Evolutionary conservation across 1,140 invertebrate genomes (phyloP).

Genomic region (Papilio polytes): DNA sequence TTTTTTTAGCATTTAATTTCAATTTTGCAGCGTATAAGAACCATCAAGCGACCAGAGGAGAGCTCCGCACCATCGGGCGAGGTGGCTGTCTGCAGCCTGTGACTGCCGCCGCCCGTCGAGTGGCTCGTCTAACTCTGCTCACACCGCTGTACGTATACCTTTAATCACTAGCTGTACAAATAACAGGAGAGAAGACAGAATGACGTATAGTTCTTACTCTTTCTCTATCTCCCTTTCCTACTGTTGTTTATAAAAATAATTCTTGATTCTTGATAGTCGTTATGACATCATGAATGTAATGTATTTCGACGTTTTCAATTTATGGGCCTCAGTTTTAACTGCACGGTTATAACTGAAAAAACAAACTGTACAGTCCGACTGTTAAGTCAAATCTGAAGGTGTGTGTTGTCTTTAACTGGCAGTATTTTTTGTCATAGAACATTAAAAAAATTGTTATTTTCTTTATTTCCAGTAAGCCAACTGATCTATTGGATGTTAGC

Average conservation of each 20-base stretch:
- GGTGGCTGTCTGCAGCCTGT: conserved; percentile 69
- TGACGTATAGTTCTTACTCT: background rate
- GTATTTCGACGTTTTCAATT: too few relatives aligned
- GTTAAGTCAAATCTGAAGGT: too few relatives aligned
- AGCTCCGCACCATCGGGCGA: conserved; percentile 67
- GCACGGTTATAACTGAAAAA: too few relatives aligned
- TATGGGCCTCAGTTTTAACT: too few relatives aligned
- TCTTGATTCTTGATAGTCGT: too few relatives aligned
- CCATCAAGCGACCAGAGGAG: conserved; percentile 62
- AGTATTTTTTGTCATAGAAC: too few relatives aligned
- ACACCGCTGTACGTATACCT: background rate
- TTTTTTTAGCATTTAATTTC: too few relatives aligned
- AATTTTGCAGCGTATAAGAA: conserved; percentile 61
- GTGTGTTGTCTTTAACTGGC: too few relatives aligned
- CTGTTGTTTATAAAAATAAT: too few relatives aligned
- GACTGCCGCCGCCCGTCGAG: conserved; percentile 67
- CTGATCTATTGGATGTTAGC: background rate
- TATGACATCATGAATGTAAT: too few relatives aligned
- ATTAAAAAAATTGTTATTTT: background rate
- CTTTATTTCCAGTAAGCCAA: conserved; percentile 12
- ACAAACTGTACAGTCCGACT: too few relatives aligned
- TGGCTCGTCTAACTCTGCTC: conserved; percentile 71
- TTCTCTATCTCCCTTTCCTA: too few relatives aligned
- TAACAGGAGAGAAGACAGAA: background rate
- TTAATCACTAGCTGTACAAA: background rate